Evolutionary conservation across 2,113 vertebrate genomes (phyloP), one percentile per base, ranked within the genome.

Genomic region (Brienomyrus brachyistius): DNA sequence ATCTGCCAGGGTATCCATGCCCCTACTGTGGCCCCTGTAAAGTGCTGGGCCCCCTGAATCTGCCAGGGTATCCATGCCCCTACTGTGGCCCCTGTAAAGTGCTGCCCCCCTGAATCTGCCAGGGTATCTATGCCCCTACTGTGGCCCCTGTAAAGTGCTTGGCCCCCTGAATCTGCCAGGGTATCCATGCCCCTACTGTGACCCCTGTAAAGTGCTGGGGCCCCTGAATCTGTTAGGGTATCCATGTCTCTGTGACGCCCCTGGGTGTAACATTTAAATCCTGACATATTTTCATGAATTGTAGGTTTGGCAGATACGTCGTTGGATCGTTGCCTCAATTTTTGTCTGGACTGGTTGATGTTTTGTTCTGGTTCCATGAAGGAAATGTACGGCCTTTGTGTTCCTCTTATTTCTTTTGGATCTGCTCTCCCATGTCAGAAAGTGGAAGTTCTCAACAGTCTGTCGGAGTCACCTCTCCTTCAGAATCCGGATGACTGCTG

Each of bases 241-340:
- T 51, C 50, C 50, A 51, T 51, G 50, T 2, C 48, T 91, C 89
- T 92, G 89, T 51, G 11, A 51, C 50, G 11, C 50, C 50, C 50
- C 50, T 51, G 13, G 21, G 21, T 62, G 56, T n/a, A 21, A 54
- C 52, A 19, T 19, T 54, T n/a, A 23, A 23, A 62, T 62, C 56
- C 0, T 62, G 56, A 62, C 56, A 62, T 23, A 62, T 23, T n/a
- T 62, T 54, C 17, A 19, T 19, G 17, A 54, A 19, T 62, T 6
- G 23, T n/a, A n/a, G 21, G 56, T 62, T 62, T 62, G 56, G 56
- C 56, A 62, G 21, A 62, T n/a, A 2, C 21, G 6, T n/a, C 7
- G 23, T 23, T 4, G 27, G 66, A 74, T 35, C 66, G 15, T 35
- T 13, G 11, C 10, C 66, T 74, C n/a, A 15, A 31, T 74, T 35